Evolutionary conservation across 2,113 vertebrate genomes (phyloP).

Genomic region (Lynx canadensis): DNA sequence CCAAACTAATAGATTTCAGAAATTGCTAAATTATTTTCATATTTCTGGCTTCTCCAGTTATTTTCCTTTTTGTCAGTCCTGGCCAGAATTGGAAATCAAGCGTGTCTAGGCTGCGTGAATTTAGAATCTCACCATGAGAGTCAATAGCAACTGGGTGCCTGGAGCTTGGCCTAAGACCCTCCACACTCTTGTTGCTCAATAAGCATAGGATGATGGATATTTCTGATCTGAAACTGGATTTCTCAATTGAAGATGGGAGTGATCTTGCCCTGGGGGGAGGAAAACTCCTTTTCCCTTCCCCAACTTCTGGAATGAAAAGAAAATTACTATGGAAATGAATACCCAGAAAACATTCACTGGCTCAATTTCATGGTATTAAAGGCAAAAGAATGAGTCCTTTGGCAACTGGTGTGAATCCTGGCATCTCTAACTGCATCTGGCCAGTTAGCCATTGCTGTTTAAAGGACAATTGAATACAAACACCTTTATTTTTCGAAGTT

Average conservation of each 20-base stretch:
- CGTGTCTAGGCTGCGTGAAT: conserved; percentile 30
- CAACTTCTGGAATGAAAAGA: not conserved
- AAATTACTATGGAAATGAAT: conserved; percentile 56
- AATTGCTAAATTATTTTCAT: conserved; percentile 59
- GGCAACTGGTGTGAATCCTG: conserved; percentile 1
- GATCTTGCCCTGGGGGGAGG: not conserved
- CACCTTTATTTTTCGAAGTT: conserved; percentile 37
- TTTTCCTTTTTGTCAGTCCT: conserved; percentile 52
- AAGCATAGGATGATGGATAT: not conserved
- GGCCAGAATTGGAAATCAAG: conserved; percentile 27
- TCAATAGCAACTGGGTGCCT: conserved; percentile 13
- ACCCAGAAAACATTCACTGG: not conserved
- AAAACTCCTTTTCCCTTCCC: not conserved
- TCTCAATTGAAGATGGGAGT: conserved; percentile 19
- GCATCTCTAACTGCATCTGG: not conserved
- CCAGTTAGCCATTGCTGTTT: not conserved
- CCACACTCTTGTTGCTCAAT: not conserved
- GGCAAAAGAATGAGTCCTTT: not conserved
- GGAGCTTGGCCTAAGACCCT: conserved; percentile 38
- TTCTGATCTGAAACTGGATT: conserved; percentile 24
- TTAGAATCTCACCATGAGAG: conserved; percentile 11
- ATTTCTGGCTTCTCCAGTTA: conserved; percentile 49
- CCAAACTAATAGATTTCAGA: conserved; percentile 46
- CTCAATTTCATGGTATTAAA: conserved; percentile 41
- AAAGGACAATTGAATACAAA: not conserved